Conservation (phyloP, 1,140 invertebrate genomes). For the Tetramorium alpestre region DNA sequence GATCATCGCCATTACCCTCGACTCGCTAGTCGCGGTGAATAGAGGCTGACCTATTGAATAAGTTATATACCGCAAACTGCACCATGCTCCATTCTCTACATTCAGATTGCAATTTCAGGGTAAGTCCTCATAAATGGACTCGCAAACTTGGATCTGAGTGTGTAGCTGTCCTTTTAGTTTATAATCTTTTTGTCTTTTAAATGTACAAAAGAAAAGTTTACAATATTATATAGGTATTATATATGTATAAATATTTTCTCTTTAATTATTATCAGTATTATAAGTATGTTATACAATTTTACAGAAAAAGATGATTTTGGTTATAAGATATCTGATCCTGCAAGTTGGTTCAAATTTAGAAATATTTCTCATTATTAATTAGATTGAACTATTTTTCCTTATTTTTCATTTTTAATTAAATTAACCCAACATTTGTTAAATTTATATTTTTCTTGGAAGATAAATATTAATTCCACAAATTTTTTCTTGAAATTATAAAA, state of each 20-base stretch:
- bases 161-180: background rate
- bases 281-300: background rate
- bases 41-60: constrained; percentile 42
- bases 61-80: constrained; percentile 37
- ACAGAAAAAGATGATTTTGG: background rate
- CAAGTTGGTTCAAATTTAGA: background rate
- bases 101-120: constrained; percentile 44
- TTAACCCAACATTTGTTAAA: background rate
- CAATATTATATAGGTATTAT: background rate
- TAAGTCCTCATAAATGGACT: background rate
- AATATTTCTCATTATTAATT: background rate
- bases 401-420: background rate
- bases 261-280: background rate
- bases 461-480: too few species aligned
- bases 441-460: background rate
- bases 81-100: background rate
- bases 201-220: background rate
- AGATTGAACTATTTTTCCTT: background rate
- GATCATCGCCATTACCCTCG: constrained; percentile 3
- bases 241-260: background rate
- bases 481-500: background rate
- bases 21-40: background rate
- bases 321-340: background rate
- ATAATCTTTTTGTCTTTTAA: background rate
- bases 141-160: constrained; percentile 2